Evolutionary conservation across 1,140 invertebrate species (phyloP), one percentile per base, ranked within the genome.

Genomic region (Saccostrea glomerata): DNA sequence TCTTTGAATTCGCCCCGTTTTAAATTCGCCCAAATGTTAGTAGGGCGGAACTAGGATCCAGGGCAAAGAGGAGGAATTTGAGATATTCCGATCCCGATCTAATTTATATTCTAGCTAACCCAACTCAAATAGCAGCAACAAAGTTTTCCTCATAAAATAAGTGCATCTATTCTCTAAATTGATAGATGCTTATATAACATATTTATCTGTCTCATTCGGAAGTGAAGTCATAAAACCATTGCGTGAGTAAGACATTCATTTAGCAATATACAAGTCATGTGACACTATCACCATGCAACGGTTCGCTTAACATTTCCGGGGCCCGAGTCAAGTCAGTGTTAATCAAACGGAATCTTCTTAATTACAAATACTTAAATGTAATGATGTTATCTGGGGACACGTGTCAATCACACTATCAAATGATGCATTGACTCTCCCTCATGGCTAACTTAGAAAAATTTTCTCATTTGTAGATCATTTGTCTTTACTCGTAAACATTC

Each of bases 311-410:
- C 70, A 77, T 77, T 77, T 77, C 70, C 70, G 70, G 70, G 25
- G 30, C 23, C 23, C 70, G 25, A 36, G 70, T 15, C 70, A 77
- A 30, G 70, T 17, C 23, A 30, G 12, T 77, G 70, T 25, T 77
- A 77, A 77, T 77, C 70, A 77, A 77, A 77, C 70, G 25, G 70
- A 77, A 77, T 77, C 70, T 25, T 77, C 70, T 77, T 77, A 77
- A 77, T 77, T 77, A 77, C 70, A 77, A 77, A 77, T 77, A 77
- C 70, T 77, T 77, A 77, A 77, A 77, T 77, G 70, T 77, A 36
- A 77, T 36, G 70, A 77, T 77, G 12, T 30, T 36, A 77, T 77
- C 70, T 15, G 30, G 30, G 70, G 70, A 36, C 70, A 77, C 70
- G 70, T 77, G 70, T 77, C 70, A 77, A 36, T 77, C 70, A 30